Evolutionary conservation across 2,888 invertebrate genomes (phyloP), one percentile per base, ranked within the genome.

Genomic region (Terebella lapidaria): DNA sequence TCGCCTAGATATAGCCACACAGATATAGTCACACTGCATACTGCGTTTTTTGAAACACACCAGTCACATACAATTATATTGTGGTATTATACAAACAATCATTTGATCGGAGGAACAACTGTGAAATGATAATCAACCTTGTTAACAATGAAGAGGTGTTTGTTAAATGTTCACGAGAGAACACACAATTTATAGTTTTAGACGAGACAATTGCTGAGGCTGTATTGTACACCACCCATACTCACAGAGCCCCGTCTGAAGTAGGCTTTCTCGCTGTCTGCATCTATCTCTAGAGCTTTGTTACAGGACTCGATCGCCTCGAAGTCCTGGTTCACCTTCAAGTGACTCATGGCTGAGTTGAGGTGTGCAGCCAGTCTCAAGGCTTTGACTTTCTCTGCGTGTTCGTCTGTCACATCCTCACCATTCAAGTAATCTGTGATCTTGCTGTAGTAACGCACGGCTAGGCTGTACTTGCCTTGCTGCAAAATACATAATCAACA

Each of bases 391-490:
- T 70, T 64, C 71, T 76, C 82, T 20, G 82, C 70, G n/a, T 76
- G 71, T 59, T 82, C 79, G 63, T 79, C 75, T 61, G 78, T 81
- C 66, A 83, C 27, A 1, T 56, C 82, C 70, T 86, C 85, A 69
- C 76, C 72, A 66, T 87, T 86, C 61, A 92, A 74, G 68, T 86
- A 86, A 0, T 86, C 82, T 5, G 86, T 80, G 35, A 92, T 87
- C 75, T 89, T 89, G 70, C 88, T 87, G 78, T 96, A 96, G 86
- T 93, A 89, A 78, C 90, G 91, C 54, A 89, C 83, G 0, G 97
- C 95, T 68, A 92, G 72, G 58, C 83, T 81, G 71, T 85, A 88
- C 77, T 94, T 92, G 60, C 85, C 87, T 0, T 84, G 75, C 78
- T 81, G 67, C 35, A 65, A 65, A 42, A 18, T 22, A 22, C 10